Evolutionary conservation across 2,888 invertebrate genomes (phyloP), one percentile per base, ranked within the genome.

Genomic region (Nemotelus pantherinus): DNA sequence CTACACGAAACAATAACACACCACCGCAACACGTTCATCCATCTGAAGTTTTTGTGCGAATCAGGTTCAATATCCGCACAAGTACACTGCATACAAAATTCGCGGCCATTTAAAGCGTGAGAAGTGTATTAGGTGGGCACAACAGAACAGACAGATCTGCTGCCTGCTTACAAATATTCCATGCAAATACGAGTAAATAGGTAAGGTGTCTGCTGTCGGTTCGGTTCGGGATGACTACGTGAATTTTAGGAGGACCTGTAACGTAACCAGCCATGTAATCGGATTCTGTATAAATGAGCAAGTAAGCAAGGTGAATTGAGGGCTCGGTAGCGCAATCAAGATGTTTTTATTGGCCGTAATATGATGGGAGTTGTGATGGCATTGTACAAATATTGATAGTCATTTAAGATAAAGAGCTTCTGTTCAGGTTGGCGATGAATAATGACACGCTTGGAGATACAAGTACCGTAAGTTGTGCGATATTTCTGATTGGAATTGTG

Each of bases 281-380:
- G 43, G 9, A 47, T 47, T n/a, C 47, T 65, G 65, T 45, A 47
- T 65, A 25, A 25, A 25, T 25, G 25, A 25, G 25, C 25, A 65
- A 65, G 65, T 2, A 65, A 9, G 45, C 65, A 45, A 44, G 47
- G 47, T 45, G 47, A 65, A 10, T 65, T 47, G 65, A 65, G 65
- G 65, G n/a, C 47, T 43, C 25, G 65, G 47, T 65, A 25, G 25
- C 47, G 47, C 65, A 7, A 47, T 65, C 41, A 5, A 65, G 41
- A n/a, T 65, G 65, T 47, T 65, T 65, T 65, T 44, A 65, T 65
- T 65, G 43, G 25, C 7, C n/a, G n/a, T 65, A 65, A 65, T 65
- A 47, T 3, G 65, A 47, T 65, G 65, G 65, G 65, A 65, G 45
- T 44, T n/a, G 39, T 10, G 45, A 9, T 25, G 25, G 25, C 44